Conservation (phyloP, 2,888 invertebrate species). For the Heteromyza rotundicornis region DNA sequence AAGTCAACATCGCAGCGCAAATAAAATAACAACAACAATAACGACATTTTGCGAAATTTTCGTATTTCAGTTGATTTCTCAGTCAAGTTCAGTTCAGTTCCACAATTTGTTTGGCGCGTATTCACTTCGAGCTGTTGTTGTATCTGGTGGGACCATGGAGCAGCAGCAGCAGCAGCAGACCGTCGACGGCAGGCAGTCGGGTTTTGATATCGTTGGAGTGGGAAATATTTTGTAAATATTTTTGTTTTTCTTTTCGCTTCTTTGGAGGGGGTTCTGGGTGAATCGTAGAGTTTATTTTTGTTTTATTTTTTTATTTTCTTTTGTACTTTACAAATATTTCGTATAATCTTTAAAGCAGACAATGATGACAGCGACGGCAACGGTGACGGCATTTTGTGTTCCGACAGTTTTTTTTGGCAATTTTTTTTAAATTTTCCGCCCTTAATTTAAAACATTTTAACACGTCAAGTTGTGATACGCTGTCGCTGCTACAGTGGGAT, state of each 20-base stretch:
- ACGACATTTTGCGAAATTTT: slow-evolving; percentile 16
- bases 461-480: background rate
- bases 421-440: slow-evolving; percentile 14
- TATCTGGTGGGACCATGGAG: slow-evolving; percentile 20
- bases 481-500: background rate
- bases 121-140: slow-evolving; percentile 37
- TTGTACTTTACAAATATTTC: slow-evolving; percentile 49
- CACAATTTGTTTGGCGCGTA: slow-evolving; percentile 49
- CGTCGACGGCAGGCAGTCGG: background rate
- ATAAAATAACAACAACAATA: background rate
- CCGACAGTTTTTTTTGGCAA: background rate
- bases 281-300: slow-evolving; percentile 18
- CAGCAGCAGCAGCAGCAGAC: slow-evolving; percentile 3
- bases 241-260: slow-evolving; percentile 31
- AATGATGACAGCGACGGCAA: slow-evolving; percentile 53
- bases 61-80: slow-evolving; percentile 44
- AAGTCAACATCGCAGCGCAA: background rate
- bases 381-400: slow-evolving; percentile 47
- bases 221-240: slow-evolving; percentile 57
- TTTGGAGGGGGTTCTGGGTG: background rate
- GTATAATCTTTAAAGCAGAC: slow-evolving; percentile 57
- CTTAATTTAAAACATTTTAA: slow-evolving; percentile 10
- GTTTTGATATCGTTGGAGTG: slow-evolving; percentile 52
- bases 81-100: slow-evolving; percentile 60
- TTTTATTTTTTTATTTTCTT: slow-evolving; percentile 47